Conservation (phyloP, 1,140 invertebrate genomes). For the Chymomyza costata region DNA sequence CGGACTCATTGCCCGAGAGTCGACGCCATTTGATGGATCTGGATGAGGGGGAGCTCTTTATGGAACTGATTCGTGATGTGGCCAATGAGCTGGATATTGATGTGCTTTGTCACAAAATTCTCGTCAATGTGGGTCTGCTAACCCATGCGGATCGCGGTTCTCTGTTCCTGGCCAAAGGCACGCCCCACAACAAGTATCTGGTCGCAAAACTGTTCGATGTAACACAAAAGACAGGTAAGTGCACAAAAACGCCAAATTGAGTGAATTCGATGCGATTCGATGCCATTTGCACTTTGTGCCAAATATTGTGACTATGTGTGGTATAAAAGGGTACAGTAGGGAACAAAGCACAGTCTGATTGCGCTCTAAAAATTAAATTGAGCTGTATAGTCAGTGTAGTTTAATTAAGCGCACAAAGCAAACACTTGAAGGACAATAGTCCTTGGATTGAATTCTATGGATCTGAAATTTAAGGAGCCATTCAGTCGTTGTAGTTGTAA, state of each 20-base stretch:
- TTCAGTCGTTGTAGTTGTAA: no score
- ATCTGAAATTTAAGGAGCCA: no score
- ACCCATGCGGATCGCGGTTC: slow-evolving; percentile 91
- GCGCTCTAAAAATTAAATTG: not conserved
- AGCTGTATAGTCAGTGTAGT: no score
- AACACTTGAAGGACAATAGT: no score
- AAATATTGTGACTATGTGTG: no score
- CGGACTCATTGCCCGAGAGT: slow-evolving; percentile 75
- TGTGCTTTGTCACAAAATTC: slow-evolving; percentile 94
- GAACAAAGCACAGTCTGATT: slow-evolving; percentile 3
- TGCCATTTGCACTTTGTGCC: no score
- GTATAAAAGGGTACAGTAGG: no score
- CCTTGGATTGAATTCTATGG: no score
- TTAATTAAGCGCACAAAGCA: slow-evolving; percentile 12
- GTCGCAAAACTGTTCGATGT: slow-evolving; percentile 95
- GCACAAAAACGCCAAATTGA: slow-evolving; percentile 9
- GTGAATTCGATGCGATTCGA: not conserved
- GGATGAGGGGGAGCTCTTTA: slow-evolving; percentile 89
- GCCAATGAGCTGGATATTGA: slow-evolving; percentile 95
- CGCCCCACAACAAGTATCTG: slow-evolving; percentile 84
- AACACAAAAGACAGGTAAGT: slow-evolving; percentile 86
- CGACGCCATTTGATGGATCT: slow-evolving; percentile 80
- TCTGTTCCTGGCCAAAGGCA: slow-evolving; percentile 90
- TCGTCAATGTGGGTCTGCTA: slow-evolving; percentile 91
- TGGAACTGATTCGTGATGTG: slow-evolving; percentile 94